Conservation (phyloP, 64 coral and sea anemone genomes). For the Hydrozoanthus tunicans region DNA sequence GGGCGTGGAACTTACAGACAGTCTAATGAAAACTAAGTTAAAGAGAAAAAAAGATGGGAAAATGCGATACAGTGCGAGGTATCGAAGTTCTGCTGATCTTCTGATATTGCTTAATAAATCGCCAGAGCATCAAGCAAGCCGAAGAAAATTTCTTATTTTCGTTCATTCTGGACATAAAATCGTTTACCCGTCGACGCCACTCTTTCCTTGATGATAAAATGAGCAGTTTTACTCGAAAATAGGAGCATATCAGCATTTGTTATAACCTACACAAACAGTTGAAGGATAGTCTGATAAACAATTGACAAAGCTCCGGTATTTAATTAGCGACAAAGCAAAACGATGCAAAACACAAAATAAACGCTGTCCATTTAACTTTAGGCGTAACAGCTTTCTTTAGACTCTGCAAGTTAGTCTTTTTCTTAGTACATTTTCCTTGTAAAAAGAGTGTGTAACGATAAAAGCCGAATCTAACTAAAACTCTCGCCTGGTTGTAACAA, state of each 20-base stretch:
- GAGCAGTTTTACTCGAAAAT: not conserved
- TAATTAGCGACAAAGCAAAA: conserved; percentile 20
- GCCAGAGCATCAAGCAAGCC: not conserved
- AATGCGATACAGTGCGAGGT: not conserved
- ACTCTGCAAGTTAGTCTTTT: not conserved
- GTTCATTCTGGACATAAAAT: not conserved
- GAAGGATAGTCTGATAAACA: not conserved
- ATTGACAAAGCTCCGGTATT: not conserved
- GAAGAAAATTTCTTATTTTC: not conserved
- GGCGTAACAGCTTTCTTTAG: not conserved
- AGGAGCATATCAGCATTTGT: not conserved
- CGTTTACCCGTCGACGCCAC: not conserved
- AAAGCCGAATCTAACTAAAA: no score
- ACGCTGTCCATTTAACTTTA: not conserved
- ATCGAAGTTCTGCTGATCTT: not conserved
- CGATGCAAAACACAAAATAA: not conserved
- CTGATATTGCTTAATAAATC: conserved; percentile 54
- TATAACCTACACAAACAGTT: not conserved
- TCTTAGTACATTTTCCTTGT: not conserved
- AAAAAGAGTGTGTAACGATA: no score
- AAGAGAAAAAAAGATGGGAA: not conserved
- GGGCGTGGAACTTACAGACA: conserved; percentile 52
- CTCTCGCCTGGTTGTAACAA: not conserved
- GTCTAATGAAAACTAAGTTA: not conserved
- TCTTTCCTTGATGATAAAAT: not conserved